phyloP scores from a whole-genome alignment of 1,140 invertebrate species.

The Cecropterus lyciades region DNA sequence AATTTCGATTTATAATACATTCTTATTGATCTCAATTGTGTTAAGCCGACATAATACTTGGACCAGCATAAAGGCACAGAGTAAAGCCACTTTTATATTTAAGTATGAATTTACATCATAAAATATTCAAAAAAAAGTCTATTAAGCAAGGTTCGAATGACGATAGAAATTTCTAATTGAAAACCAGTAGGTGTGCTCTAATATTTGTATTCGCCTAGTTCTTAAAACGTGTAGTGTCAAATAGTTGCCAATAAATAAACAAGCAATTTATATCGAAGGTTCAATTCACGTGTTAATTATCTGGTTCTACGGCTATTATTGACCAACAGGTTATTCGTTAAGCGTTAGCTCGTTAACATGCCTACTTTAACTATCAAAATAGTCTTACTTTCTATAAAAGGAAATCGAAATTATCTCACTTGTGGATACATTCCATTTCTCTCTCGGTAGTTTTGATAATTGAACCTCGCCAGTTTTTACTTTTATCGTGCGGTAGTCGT shows the following conservation, averaged over 20 bases:
- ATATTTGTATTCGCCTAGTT: conserved; percentile 16
- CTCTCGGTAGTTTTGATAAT: conserved; percentile 75
- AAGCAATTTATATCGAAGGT: conserved; percentile 20
- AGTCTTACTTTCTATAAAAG: conserved; percentile 83
- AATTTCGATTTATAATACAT: too few relatives aligned
- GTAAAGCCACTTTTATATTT: not conserved
- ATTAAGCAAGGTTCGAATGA: not conserved
- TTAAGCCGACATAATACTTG: too few relatives aligned
- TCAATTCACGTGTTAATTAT: conserved; percentile 41
- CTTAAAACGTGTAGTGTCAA: conserved; percentile 23
- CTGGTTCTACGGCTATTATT: conserved; percentile 44
- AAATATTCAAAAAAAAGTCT: not conserved
- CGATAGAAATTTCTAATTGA: conserved; percentile 17
- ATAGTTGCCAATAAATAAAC: conserved; percentile 37
- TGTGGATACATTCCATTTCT: conserved; percentile 77
- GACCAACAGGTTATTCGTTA: conserved; percentile 49
- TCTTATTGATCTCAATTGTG: too few relatives aligned
- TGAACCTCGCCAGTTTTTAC: conserved; percentile 61
- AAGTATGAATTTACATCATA: not conserved
- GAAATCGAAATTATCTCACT: conserved; percentile 81
- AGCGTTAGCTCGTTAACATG: conserved; percentile 57
- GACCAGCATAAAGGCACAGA: too few relatives aligned
- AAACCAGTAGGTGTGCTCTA: conserved; percentile 13
- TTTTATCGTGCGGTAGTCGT: conserved; percentile 58
- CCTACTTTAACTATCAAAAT: conserved; percentile 56